Base-by-base conservation (phyloP, 2,113 vertebrate species). In the Bufo gargarizans region DNA sequence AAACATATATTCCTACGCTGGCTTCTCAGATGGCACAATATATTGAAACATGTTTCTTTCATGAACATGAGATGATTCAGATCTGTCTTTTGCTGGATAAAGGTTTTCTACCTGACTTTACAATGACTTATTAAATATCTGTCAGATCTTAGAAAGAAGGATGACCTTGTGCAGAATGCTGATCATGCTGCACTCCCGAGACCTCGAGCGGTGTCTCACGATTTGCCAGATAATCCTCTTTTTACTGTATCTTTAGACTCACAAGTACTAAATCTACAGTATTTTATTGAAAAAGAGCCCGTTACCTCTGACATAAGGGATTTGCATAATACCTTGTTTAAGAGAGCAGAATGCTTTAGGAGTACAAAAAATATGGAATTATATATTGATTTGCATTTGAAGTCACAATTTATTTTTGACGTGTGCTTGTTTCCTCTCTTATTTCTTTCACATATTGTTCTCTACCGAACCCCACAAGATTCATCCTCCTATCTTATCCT, bases 1-100 rank as follows among this genome's bases (percentile, higher is more conserved):
- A 55, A 69, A 84, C 82, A 71, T 69, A 49, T 65, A 53, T 84
- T 71, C 63, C 82, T 33, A 13, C 22, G n/a, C n/a, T 7, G 65
- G 17, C 10, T 67, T 65, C 61, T 82, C 19, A 3, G 61, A 20
- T 77, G 72, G 14, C 13, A 61, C 49, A 65, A 76, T 49, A 77
- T 53, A 77, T 20, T 19, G 59, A 63, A 17, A 65, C 85, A 86
- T 86, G 85, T 78, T 86, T 86, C 85, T 77, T 86, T 86, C 74
- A 86, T 86, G 85, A 86, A 86, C 85, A 63, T 78, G 33, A 33
- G 33, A 33, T 33, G 33, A 33, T 33, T 33, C 74, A 78, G 61
- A 33, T 77, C 56, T 76, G 55, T 76, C 71, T 72, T 47, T 85
- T 76, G 84, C 74, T 49, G 55, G 43, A 74, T 76, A 85, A 85